These are phyloP conservation scores for Pygocentrus nattereri DNA, from an alignment of 2,797 vertebrate genomes.

Conservation along the genomic window DNA sequence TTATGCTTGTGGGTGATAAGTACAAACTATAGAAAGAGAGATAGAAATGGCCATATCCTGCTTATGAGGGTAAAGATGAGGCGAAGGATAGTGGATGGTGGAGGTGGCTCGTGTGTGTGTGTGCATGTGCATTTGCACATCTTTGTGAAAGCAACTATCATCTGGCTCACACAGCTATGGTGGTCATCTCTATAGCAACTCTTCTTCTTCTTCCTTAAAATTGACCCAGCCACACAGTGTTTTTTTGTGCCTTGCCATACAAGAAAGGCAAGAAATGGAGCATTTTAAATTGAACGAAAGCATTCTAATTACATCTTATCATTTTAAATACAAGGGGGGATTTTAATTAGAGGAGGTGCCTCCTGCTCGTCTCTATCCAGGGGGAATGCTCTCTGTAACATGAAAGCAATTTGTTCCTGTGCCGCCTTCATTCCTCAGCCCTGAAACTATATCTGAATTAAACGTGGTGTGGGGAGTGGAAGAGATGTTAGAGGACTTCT, in stretches of 20 bases:
- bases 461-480: constrained; percentile 54
- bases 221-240: constrained; percentile 46
- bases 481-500: constrained; percentile 69
- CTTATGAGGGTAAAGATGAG: constrained; percentile 15
- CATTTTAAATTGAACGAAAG: constrained; percentile 74
- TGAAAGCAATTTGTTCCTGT: constrained; percentile 76
- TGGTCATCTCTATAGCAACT: constrained; percentile 79
- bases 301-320: constrained; percentile 76
- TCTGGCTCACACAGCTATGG: constrained; percentile 40
- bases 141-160: constrained; percentile 16
- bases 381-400: constrained; percentile 70
- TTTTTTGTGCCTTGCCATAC: constrained; percentile 36
- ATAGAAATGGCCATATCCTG: constrained; percentile 20
- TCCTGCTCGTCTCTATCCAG: constrained; percentile 62
- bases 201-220: constrained; percentile 58
- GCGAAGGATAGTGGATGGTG: constrained; percentile 3
- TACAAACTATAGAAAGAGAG: constrained; percentile 8
- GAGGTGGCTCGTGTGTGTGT: not conserved
- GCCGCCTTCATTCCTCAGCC: constrained; percentile 68
- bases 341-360: constrained; percentile 73
- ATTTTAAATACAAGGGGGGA: constrained; percentile 75
- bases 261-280: constrained; percentile 55
- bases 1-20: constrained; percentile 16
- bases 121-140: not conserved
- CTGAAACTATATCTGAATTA: constrained; percentile 71